These are phyloP conservation scores for Bombus impatiens DNA, from an alignment of 1,140 invertebrate species.

Conservation along the genomic window DNA sequence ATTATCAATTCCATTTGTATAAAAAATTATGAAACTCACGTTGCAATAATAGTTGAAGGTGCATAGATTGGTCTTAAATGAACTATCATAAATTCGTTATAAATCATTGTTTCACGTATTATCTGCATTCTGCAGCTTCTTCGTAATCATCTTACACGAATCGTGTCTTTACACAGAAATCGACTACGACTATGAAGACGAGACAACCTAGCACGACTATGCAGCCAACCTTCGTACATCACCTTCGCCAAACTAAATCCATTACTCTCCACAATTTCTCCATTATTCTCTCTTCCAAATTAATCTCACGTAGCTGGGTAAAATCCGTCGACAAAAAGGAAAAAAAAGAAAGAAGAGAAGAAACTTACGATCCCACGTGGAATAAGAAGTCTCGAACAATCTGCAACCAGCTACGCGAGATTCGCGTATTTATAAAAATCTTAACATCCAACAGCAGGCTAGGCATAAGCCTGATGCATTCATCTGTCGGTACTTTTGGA, in stretches of 20 bases:
- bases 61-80: too few species aligned
- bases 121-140: too few species aligned
- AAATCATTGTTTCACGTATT: too few species aligned
- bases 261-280: background rate
- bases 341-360: background rate
- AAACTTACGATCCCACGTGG: background rate
- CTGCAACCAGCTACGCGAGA: background rate
- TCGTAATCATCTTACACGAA: too few species aligned
- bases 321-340: background rate
- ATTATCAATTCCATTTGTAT: too few species aligned
- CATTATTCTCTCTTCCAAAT: background rate
- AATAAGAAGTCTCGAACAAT: background rate
- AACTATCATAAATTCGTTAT: too few species aligned
- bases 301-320: background rate
- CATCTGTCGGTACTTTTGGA: background rate
- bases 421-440: conserved; percentile 29
- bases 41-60: too few species aligned
- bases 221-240: background rate
- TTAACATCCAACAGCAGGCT: background rate
- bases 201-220: too few species aligned
- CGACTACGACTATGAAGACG: too few species aligned
- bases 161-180: too few species aligned
- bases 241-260: background rate
- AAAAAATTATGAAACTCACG: too few species aligned
- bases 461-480: background rate